These are phyloP conservation scores for Cnemophilus loriae DNA, from an alignment of 2,113 vertebrate species.

Conservation along the genomic window DNA sequence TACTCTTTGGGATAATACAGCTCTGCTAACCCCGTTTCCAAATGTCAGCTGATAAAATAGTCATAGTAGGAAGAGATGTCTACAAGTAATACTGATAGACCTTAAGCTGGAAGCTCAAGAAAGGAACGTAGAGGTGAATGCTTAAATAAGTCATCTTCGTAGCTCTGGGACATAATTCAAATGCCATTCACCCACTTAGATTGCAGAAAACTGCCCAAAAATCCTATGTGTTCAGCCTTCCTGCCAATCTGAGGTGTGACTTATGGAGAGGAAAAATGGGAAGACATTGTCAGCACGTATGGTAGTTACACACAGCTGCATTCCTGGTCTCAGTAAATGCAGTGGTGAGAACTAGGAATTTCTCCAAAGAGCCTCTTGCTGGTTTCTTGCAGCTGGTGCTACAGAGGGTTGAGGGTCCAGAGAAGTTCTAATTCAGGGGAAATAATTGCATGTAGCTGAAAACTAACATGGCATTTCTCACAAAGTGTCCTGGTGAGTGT, in stretches of 20 bases:
- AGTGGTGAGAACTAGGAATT: neutral
- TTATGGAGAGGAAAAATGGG: neutral
- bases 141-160: neutral
- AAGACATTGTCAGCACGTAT: accelerated
- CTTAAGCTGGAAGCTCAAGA: neutral
- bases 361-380: neutral
- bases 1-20: neutral
- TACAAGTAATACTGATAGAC: neutral
- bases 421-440: neutral
- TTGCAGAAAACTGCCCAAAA: neutral
- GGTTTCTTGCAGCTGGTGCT: neutral
- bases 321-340: neutral
- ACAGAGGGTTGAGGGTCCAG: neutral
- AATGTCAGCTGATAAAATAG: neutral
- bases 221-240: neutral
- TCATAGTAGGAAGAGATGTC: neutral
- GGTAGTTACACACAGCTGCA: neutral
- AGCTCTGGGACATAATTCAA: neutral
- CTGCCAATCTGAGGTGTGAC: neutral
- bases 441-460: neutral
- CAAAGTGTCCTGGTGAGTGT: neutral
- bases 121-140: neutral
- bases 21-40: neutral
- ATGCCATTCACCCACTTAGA: neutral
- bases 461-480: neutral